Base-by-base conservation (phyloP, 2,888 invertebrate genomes). In the Trachelus iudaicus region DNA sequence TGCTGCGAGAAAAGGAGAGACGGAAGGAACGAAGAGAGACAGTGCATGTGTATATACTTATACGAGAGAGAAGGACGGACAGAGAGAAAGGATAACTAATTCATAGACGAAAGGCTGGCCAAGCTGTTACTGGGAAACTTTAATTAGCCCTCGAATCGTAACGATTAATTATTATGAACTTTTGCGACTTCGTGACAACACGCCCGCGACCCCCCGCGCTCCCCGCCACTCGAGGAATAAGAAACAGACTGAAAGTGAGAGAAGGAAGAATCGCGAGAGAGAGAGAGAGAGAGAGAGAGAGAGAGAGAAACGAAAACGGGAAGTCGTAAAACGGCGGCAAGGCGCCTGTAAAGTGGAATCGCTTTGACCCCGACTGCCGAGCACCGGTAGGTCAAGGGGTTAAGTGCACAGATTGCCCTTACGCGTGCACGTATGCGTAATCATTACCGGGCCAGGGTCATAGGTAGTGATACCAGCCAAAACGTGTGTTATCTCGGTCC, bases 131-230 rank as follows among this genome's bases (percentile, higher is more conserved):
- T 12, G 13, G 31, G 30, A 71, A 68, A 85, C 83, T 85, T 85
- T 86, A 85, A 85, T 85, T 86, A 85, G 85, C 82, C 85, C 85
- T 84, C 84, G 85, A 85, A 82, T 84, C 86, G 82, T 77, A 82
- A 80, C 84, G 84, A 85, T 83, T 85, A 86, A 85, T 85, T 85
- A 85, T 79, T 80, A 74, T 78, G 80, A 81, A 84, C 82, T 81
- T 82, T 83, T 79, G 84, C 77, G 23, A 23, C 40, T 56, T 56
- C 40, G 40, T 6, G 40, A 56, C 40, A 9, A 23, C 15, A 23
- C 23, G 40, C 23, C 15, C 40, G 6, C 15, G 40, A 9, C 23
- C 23, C 40, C 40, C 15, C 31, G 4, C 71, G 1, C 71, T 9
- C 4, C 71, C 6, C 30, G 3, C 30, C 12, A 23, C 30, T 33